These are phyloP conservation scores for Sinosuthora webbiana DNA, from an alignment of 2,113 vertebrate species.

Conservation along the genomic window DNA sequence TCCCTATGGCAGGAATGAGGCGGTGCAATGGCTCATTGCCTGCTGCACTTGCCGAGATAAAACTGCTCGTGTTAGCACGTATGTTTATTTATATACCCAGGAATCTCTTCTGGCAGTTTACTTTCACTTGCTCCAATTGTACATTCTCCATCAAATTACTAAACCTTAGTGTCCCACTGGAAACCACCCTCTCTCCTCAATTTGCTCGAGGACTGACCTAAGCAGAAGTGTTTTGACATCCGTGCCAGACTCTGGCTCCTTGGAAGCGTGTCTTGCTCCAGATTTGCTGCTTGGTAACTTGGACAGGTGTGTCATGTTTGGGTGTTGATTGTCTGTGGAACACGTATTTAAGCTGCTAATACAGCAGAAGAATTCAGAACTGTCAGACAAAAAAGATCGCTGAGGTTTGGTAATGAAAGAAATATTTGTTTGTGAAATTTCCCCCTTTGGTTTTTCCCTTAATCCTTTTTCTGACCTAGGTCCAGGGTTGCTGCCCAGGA, in stretches of 20 bases:
- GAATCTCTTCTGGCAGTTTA: conserved; percentile 40
- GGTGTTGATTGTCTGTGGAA: neutral
- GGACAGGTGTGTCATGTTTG: neutral
- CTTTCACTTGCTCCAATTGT: neutral
- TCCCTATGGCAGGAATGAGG: conserved; percentile 17
- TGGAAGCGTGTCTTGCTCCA: neutral
- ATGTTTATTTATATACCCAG: conserved; percentile 30
- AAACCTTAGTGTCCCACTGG: neutral
- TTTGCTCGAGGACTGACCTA: conserved; percentile 40
- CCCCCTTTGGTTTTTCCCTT: neutral
- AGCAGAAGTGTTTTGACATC: conserved; percentile 8
- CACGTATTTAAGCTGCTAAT: neutral
- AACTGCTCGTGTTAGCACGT: neutral
- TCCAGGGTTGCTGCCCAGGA: neutral
- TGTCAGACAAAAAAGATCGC: neutral
- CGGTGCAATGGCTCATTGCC: neutral
- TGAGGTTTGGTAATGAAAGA: neutral
- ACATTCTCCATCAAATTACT: neutral
- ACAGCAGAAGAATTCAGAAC: neutral
- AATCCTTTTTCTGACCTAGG: neutral
- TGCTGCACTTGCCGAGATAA: neutral
- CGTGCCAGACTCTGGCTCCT: neutral
- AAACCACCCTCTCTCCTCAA: conserved; percentile 5
- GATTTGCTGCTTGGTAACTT: neutral
- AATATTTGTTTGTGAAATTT: neutral